phyloP scores from a whole-genome alignment of 2,797 vertebrate genomes.

The Acrossocheilus fasciatus region DNA sequence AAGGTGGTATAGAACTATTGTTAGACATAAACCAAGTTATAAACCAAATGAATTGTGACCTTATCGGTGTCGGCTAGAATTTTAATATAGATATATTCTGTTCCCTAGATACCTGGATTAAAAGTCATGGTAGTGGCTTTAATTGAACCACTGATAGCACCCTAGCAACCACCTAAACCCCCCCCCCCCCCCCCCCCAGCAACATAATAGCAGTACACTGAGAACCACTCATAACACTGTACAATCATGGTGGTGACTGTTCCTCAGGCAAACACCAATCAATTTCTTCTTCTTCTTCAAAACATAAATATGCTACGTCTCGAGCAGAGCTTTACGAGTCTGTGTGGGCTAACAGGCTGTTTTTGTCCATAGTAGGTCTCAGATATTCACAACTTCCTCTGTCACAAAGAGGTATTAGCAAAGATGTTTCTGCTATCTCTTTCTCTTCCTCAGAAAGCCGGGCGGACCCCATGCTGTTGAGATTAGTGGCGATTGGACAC shows the following conservation, averaged over 20 bases:
- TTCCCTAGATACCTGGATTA: not conserved
- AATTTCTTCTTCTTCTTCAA: not conserved
- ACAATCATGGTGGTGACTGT: not conserved
- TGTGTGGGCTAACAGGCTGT: not conserved
- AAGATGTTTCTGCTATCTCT: slow-evolving; percentile 16
- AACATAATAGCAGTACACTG: not conserved
- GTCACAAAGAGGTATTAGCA: slow-evolving; percentile 23
- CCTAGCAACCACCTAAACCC: not conserved
- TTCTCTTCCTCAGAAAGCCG: slow-evolving; percentile 23
- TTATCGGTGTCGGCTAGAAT: not conserved
- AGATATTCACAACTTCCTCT: slow-evolving; percentile 15
- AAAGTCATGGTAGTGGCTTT: not conserved
- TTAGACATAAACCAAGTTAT: not conserved
- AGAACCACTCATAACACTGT: not conserved
- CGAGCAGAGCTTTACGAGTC: not conserved
- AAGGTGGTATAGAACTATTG: not conserved
- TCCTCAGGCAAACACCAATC: not conserved
- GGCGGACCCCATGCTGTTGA: slow-evolving; percentile 20
- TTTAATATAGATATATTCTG: not conserved
- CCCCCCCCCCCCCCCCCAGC: not conserved
- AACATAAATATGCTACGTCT: not conserved
- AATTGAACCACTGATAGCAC: not conserved
- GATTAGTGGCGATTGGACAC: slow-evolving; percentile 41
- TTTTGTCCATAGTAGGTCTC: not conserved
- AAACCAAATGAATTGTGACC: not conserved